These are phyloP conservation scores for Lagria hirta DNA, from an alignment of 2,888 invertebrate genomes.

Conservation along the genomic window DNA sequence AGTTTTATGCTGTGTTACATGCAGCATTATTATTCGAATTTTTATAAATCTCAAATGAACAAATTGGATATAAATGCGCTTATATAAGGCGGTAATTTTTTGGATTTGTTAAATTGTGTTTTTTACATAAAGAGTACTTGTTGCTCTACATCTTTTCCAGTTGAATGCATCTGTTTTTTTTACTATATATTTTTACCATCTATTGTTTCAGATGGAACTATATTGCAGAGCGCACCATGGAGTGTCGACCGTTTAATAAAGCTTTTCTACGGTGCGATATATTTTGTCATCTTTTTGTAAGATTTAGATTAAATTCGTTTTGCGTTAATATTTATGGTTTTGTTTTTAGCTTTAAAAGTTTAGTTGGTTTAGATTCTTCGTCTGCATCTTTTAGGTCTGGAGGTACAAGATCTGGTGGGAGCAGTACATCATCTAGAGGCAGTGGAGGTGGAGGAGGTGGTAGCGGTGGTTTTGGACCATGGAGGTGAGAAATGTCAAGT, in stretches of 20 bases:
- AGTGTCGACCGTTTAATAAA: conserved; percentile 10
- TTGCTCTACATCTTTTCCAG: too few species aligned
- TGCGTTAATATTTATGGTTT: too few species aligned
- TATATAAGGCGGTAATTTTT: too few species aligned
- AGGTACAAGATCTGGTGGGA: conserved; percentile 13
- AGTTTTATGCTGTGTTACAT: too few species aligned
- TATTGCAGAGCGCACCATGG: conserved; percentile 20
- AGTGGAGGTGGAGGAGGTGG: conserved; percentile 20
- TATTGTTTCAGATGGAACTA: conserved; percentile 16
- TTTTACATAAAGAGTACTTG: too few species aligned
- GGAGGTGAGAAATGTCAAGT: too few species aligned
- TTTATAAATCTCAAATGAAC: too few species aligned
- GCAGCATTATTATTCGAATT: too few species aligned
- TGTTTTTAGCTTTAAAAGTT: conserved; percentile 14
- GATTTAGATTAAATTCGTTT: conserved; percentile 4
- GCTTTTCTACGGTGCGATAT: conserved; percentile 14
- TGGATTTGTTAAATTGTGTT: too few species aligned
- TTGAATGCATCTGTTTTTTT: neutral
- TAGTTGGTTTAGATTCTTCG: conserved; percentile 19
- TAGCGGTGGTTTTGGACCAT: conserved; percentile 18
- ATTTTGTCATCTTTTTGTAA: conserved; percentile 21
- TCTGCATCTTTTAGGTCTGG: conserved; percentile 4
- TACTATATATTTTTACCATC: neutral
- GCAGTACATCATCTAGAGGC: conserved; percentile 19
- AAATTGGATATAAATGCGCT: too few species aligned